Evolutionary conservation across 2,113 vertebrate genomes (phyloP).

Genomic region (Embiotoca jacksoni): DNA sequence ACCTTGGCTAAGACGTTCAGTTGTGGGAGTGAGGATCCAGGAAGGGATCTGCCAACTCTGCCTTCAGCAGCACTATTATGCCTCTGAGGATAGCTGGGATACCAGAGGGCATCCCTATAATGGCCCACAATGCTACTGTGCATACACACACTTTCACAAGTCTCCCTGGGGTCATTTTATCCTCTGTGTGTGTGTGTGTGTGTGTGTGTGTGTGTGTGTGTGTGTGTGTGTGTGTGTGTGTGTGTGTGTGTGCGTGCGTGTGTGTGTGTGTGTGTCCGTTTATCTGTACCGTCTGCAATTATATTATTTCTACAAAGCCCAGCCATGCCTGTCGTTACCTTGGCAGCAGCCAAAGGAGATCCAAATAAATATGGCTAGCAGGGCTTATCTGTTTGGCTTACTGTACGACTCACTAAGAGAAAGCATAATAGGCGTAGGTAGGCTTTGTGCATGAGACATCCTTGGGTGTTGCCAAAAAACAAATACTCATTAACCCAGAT

Average conservation of each 20-base stretch:
- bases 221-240: slow-evolving; percentile 42
- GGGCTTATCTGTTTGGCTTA: slow-evolving; percentile 66
- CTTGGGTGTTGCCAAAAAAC: slow-evolving; percentile 79
- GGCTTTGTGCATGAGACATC: slow-evolving; percentile 62
- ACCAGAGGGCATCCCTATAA: slow-evolving; percentile 25
- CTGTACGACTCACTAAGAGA: slow-evolving; percentile 51
- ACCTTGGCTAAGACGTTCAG: slow-evolving; percentile 42
- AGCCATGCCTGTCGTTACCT: slow-evolving; percentile 53
- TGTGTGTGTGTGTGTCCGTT: slow-evolving; percentile 37
- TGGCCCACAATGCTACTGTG: slow-evolving; percentile 15
- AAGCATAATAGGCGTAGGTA: slow-evolving; percentile 67
- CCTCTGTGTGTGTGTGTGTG: slow-evolving; percentile 34
- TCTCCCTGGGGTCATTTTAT: slow-evolving; percentile 38
- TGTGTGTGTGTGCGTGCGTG: slow-evolving; percentile 39
- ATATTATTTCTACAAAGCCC: slow-evolving; percentile 57
- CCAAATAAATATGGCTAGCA: slow-evolving; percentile 70
- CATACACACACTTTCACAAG: neutral
- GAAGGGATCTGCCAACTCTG: slow-evolving; percentile 41
- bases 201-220: slow-evolving; percentile 34
- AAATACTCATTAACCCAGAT: slow-evolving; percentile 79
- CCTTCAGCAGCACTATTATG: slow-evolving; percentile 26
- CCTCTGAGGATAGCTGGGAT: slow-evolving; percentile 24
- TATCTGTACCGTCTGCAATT: slow-evolving; percentile 48
- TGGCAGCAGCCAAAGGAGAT: slow-evolving; percentile 66
- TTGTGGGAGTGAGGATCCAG: slow-evolving; percentile 41